Evolutionary conservation across 2,888 invertebrate genomes (phyloP).

Genomic region (Rhimphoctona megacephalus): DNA sequence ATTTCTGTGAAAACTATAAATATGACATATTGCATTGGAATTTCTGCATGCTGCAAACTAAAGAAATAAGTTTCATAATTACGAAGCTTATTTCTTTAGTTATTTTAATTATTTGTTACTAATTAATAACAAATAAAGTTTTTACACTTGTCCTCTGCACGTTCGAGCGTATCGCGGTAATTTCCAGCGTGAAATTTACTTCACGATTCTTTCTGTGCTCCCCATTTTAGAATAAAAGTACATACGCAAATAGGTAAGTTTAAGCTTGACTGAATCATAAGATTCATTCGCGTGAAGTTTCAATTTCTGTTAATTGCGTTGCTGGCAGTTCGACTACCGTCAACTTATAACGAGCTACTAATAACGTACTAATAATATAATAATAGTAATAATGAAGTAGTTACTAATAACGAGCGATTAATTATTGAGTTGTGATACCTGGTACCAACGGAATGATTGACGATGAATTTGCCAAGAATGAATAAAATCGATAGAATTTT

Average conservation of each 20-base stretch:
- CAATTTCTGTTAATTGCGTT: slow-evolving; percentile 33
- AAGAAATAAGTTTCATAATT: not conserved
- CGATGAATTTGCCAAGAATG: not conserved
- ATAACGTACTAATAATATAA: too few relatives aligned
- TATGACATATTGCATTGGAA: not conserved
- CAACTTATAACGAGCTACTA: too few relatives aligned
- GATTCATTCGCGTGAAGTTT: slow-evolving; percentile 26
- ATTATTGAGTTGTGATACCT: not conserved
- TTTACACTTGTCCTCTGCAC: not conserved
- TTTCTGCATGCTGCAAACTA: not conserved
- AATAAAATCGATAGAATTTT: not conserved
- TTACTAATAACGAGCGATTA: slow-evolving; percentile 12
- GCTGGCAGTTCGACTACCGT: not conserved
- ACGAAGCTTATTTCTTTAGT: too few relatives aligned
- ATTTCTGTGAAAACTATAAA: not conserved
- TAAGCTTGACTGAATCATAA: slow-evolving; percentile 4
- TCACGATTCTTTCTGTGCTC: not conserved
- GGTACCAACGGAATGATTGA: not conserved
- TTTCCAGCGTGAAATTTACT: slow-evolving; percentile 8
- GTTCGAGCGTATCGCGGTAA: not conserved
- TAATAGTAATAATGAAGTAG: too few relatives aligned
- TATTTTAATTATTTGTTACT: too few relatives aligned
- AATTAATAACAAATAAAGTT: not conserved
- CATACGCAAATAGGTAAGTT: not conserved
- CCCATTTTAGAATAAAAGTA: not conserved